Base-by-base conservation (phyloP, 1,140 invertebrate genomes). In the Drosophila elegans region DNA sequence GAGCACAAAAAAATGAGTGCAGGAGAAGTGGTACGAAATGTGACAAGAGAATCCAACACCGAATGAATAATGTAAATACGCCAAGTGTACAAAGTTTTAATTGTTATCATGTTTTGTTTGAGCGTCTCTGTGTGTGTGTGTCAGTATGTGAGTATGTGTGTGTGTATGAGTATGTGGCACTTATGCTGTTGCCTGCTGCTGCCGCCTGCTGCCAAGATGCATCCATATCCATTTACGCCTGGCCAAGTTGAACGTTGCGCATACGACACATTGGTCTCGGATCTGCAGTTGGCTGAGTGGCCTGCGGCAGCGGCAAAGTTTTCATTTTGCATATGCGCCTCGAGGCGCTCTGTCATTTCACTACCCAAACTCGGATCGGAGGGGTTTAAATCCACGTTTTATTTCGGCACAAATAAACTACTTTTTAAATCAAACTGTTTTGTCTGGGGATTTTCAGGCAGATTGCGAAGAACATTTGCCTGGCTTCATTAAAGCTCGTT, bases 41-140 rank as follows among this genome's bases (percentile, higher is more conserved):
- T 88, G 83, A 86, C 83, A 88, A 74, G 80, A 74, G 72, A 74
- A 88, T 89, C 82, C 82, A 88, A 80, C 84, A 77, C 46, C 75
- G 67, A 83, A 86, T 86, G 83, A 86, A 86, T 86, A 86, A 86
- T 86, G 82, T 88, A 88, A 86, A 86, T 82, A 88, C 83, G 83
- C 75, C 83, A 86, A 86, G 83, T 88, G 83, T 86, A 77, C 83
- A 86, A 86, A 86, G 75, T 86, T 86, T 86, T 86, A 86, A 86
- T 86, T 86, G 83, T 86, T 86, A 86, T 86, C 84, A 83, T 86
- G 83, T 86, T 86, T 86, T 86, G 83, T 86, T 81, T 83, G 74
- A 75, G 62, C 76, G 61, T 45, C 80, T 56, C 46, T 78, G 25
- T 39, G 13, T 46, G 25, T 46, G 7, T 61, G 10, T 16, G 10